Base-by-base conservation (phyloP, 2,797 vertebrate species). In the Ctenosaura bakeri region DNA sequence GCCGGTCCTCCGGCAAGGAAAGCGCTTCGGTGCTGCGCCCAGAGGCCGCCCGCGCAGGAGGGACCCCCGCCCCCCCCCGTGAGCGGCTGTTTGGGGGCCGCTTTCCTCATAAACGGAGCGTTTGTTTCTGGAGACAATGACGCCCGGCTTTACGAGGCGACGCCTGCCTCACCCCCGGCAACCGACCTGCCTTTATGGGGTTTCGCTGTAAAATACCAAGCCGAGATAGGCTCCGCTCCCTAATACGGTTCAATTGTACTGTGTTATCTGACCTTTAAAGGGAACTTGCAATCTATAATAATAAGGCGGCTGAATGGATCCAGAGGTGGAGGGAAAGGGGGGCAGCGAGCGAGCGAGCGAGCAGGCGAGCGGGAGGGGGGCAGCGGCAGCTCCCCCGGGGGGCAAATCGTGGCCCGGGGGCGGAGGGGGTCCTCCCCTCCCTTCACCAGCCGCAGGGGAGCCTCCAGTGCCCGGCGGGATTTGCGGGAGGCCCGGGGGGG, bases 101-200 rank as follows among this genome's bases (percentile, higher is more conserved):
- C 91, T 92, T 95, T 94, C 42, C 95, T 95, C 86, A 6, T 95
- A 92, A 96, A 94, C 71, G 2, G 85, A 94, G 96, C 94, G 96
- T 96, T 97, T 96, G 97, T 96, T 97, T 97, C 95, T 95, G 95
- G 95, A 96, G 96, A 96, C 94, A 94, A 96, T 97, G 96, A 95
- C 89, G 10, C 90, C 66, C 0, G 86, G 84, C 56, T 94, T 94
- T 94, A 95, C 95, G 95, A 94, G n/a, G 92, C 90, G 94, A 90
- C 0, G 88, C 92, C 86, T 94, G 95, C 94, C 77, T 85, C 92
- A 76, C 87, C 90, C 94, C 66, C 95, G 96, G 94, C 96, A 88
- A 82, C 94, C 96, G 95, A 92, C 95, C 93, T 94, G 66, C 94
- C 94, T 96, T 95, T 96, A 97, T 96, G 95, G 93, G 93, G 94